A percentile compares a stretch with the other conserved stretches of the same genome.
Evolutionary conservation across 1,140 invertebrate genomes (phyloP).

Genomic region (fruit fly (Drosophila melanogaster)): Release_6_plus_ISO1_MT NT_033777.3:27210501-27211000

Average conservation of each 20-base stretch:
- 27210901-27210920: conserved; percentile 1
- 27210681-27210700: conserved; percentile 76
- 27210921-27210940: conserved; percentile 20
- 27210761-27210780: conserved; percentile 45
- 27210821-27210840: conserved; percentile 53
- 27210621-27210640: conserved; percentile 17
- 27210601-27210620: conserved; percentile 36
- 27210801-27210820: conserved; percentile 13
- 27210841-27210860: conserved; percentile 81
- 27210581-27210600: conserved; percentile 42
- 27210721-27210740: conserved; percentile 11
- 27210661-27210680: conserved; percentile 50
- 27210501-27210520: neutral
- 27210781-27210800: conserved; percentile 22
- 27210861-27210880: conserved; percentile 76
- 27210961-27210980: conserved; percentile 43
- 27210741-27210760: conserved; percentile 71
- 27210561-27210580: conserved; percentile 12
- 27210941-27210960: conserved; percentile 20
- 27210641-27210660: conserved; percentile 53
- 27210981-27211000: conserved; percentile 52
- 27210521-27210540: neutral
- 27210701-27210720: conserved; percentile 79
- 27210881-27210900: conserved; percentile 44
- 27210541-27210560: neutral